Conservation (phyloP, 2,888 invertebrate species). For the Fragum fragum region DNA sequence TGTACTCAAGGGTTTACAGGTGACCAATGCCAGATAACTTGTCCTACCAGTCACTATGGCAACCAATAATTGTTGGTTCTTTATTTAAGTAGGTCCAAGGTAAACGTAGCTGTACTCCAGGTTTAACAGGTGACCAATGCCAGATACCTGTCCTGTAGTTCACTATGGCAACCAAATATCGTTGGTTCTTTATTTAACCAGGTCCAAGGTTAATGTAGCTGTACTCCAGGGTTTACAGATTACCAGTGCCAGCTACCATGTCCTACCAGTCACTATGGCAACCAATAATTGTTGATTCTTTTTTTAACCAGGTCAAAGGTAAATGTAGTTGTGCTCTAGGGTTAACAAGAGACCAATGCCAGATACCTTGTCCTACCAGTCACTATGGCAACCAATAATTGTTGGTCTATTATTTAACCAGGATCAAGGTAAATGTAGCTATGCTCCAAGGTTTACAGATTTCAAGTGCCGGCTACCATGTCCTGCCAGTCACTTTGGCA, state of each 20-base stretch:
- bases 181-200: too few species aligned
- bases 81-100: slow-evolving; percentile 59
- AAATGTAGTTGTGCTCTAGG: slow-evolving; percentile 72
- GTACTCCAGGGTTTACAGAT: slow-evolving; percentile 71
- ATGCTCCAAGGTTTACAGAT: too few species aligned
- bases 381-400: slow-evolving; percentile 77
- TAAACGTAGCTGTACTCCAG: slow-evolving; percentile 67
- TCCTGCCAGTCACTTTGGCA: too few species aligned
- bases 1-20: too few species aligned
- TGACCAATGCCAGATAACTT: too few species aligned
- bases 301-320: slow-evolving; percentile 49
- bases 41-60: too few species aligned
- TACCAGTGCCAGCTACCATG: slow-evolving; percentile 67
- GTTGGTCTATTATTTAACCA: too few species aligned
- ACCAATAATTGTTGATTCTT: too few species aligned
- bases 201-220: slow-evolving; percentile 67
- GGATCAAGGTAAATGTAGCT: too few species aligned
- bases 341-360: slow-evolving; percentile 66
- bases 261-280: slow-evolving; percentile 71
- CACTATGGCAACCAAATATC: slow-evolving; percentile 76
- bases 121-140: slow-evolving; percentile 69
- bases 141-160: slow-evolving; percentile 66
- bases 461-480: too few species aligned
- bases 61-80: too few species aligned
- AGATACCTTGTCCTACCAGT: slow-evolving; percentile 68